Evolutionary conservation across 2,797 vertebrate genomes (phyloP), one percentile per base, ranked within the genome.

Genomic region (Avahi laniger): DNA sequence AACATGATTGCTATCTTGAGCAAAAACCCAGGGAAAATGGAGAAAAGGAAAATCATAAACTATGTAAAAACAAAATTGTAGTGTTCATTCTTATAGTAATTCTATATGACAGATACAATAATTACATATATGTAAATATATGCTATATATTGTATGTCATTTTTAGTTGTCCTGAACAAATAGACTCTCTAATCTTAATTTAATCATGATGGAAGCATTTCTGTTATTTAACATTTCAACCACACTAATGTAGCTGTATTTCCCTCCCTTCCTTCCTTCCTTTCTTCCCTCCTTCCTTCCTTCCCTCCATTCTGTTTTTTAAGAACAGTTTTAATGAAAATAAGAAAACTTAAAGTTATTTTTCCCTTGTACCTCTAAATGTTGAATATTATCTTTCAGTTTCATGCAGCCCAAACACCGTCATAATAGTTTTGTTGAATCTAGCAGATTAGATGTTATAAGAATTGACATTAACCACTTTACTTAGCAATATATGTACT

Each of bases 121-220:
- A 61, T 85, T 73, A 78, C 15, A 52, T 46, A 54, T 69, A 59
- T 82, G 14, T 28, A 81, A 81, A 90, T 57, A 76, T 35, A 52
- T 59, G 59, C 10, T 69, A 8, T 76, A 22, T 94, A 26, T 48
- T 95, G 2, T 65, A 38, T 61, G 28, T 41, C 82, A 18, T 57
- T 87, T 93, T 96, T 20, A 43, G 33, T 90, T 93, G n/a, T 73
- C 57, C 81, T 87, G 13, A 79, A 69, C 20, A 67, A 67, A 33
- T n/a, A 70, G 7, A 67, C 30, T 89, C 9, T 63, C 33, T 54
- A 82, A 81, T 80, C 85, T 84, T 92, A 75, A 91, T 43, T 92
- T 89, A 86, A 85, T 92, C 41, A 59, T 17, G 0, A 48, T 63
- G 30, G 18, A 79, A 52, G 6, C 33, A 52, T 83, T 41, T 13